These are phyloP conservation scores for Melanotaenia nigrans DNA, from an alignment of 2,797 vertebrate species.

Conservation along the genomic window DNA sequence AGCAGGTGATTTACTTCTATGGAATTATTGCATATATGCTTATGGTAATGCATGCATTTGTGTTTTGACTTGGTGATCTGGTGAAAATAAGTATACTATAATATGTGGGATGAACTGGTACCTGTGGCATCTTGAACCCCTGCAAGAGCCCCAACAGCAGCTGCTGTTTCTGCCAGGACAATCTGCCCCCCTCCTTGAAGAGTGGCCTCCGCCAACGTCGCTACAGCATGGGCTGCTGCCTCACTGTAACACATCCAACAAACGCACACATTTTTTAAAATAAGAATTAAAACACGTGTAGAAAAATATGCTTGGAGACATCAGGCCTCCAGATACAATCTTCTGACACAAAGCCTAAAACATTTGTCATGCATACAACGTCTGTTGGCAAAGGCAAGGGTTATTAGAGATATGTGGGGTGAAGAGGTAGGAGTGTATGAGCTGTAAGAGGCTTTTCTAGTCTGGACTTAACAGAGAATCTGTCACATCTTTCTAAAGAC, in stretches of 20 bases:
- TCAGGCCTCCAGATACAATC: conserved; percentile 6
- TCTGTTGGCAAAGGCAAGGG: conserved; percentile 42
- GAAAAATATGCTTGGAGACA: neutral
- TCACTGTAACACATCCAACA: conserved; percentile 85
- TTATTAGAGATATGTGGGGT: conserved; percentile 70
- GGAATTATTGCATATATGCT: neutral
- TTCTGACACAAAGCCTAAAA: conserved; percentile 27
- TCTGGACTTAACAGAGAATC: conserved; percentile 77
- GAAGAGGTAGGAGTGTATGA: conserved; percentile 62
- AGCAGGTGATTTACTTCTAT: neutral
- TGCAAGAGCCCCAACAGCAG: conserved; percentile 94
- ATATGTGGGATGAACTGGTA: conserved; percentile 67
- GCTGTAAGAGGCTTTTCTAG: conserved; percentile 80
- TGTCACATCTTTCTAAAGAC: conserved; percentile 72
- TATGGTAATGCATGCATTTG: neutral
- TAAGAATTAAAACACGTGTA: neutral
- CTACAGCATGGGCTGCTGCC: conserved; percentile 97
- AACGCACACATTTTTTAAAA: neutral
- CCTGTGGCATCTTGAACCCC: conserved; percentile 97
- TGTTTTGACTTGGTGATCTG: neutral
- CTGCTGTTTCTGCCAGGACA: conserved; percentile 95
- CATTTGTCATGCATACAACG: conserved; percentile 36
- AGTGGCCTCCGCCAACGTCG: conserved; percentile 96
- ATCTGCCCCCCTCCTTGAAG: conserved; percentile 98
- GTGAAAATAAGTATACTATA: neutral